Evolutionary conservation across 2,888 invertebrate species (phyloP).

Genomic region (Amphipyra tragopoginis): DNA sequence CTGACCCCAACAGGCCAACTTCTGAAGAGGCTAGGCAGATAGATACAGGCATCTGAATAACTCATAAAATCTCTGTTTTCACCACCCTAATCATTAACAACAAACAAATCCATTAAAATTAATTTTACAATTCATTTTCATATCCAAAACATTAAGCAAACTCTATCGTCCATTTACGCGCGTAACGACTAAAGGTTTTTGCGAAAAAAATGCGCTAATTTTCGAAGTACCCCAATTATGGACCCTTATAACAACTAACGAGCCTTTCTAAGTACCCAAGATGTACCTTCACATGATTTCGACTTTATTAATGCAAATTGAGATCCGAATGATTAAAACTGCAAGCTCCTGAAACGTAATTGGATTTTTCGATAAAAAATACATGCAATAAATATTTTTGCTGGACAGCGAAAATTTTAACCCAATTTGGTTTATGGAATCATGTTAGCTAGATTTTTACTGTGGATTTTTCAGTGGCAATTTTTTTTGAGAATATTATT

Average conservation of each 20-base stretch:
- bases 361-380: conserved; percentile 12
- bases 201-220: conserved; percentile 28
- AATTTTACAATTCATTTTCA: conserved; percentile 53
- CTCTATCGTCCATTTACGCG: conserved; percentile 46
- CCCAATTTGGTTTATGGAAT: conserved; percentile 13
- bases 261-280: conserved; percentile 52
- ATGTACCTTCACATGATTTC: conserved; percentile 66
- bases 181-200: conserved; percentile 42
- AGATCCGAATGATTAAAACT: conserved; percentile 32
- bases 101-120: conserved; percentile 40
- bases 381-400: conserved; percentile 13
- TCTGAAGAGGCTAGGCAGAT: too few species aligned
- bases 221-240: conserved; percentile 61
- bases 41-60: too few species aligned
- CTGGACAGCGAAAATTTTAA: background rate
- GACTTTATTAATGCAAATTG: conserved; percentile 40
- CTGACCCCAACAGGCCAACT: too few species aligned
- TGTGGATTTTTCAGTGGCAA: too few species aligned
- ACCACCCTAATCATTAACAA: conserved; percentile 24
- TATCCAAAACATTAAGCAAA: conserved; percentile 50
- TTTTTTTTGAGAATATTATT: too few species aligned
- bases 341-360: conserved; percentile 5
- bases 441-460: background rate
- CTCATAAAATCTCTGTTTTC: conserved; percentile 40
- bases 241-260: conserved; percentile 68